Base-by-base conservation (phyloP, 2,113 vertebrate genomes). In the Plotosus lineatus region DNA sequence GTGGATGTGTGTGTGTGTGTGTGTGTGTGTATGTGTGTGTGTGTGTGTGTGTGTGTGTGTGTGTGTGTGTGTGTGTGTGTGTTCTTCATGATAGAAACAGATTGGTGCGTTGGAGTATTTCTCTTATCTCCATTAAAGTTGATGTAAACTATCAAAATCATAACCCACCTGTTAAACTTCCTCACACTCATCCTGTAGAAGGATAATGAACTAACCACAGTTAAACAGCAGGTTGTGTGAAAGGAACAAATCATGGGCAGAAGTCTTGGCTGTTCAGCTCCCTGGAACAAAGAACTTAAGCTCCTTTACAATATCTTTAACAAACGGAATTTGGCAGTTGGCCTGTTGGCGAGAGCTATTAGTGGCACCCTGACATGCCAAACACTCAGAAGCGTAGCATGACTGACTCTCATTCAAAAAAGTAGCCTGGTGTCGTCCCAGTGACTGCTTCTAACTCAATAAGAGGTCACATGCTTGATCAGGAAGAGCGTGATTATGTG, bases 1-100 rank as follows among this genome's bases (percentile, higher is more conserved):
- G n/a, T n/a, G n/a, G n/a, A n/a, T 36, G 7, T 40, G 65, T 68
- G 38, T 68, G 65, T 68, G 65, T 61, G 58, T 61, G 58, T 40
- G 61, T 40, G 36, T 66, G 36, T 40, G 36, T 40, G 36, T 40
- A 36, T 66, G 21, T n/a, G 36, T 66, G 63, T 42, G 63, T 42
- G 38, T 14, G n/a, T 28, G 55, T 28, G 58, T 33, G 56, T 60
- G 56, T 60, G 56, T 60, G 56, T 60, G 56, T 60, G 56, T 31
- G 26, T 28, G 12, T 9, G 12, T 9, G 48, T 3, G 50, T 5
- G 19, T 60, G 56, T 60, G 56, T 31, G 26, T 28, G 12, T 9
- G 12, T 9, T n/a, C n/a, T n/a, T n/a, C n/a, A 14, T 3, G 50
- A 19, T 3, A 53, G 50, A 53, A 15, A 40, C 36, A 23, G 61